Percentiles rank a stretch among this genome's conserved stretches.
phyloP scores from a whole-genome alignment of 2,797 vertebrate genomes.

The Bradypus variegatus region DNA sequence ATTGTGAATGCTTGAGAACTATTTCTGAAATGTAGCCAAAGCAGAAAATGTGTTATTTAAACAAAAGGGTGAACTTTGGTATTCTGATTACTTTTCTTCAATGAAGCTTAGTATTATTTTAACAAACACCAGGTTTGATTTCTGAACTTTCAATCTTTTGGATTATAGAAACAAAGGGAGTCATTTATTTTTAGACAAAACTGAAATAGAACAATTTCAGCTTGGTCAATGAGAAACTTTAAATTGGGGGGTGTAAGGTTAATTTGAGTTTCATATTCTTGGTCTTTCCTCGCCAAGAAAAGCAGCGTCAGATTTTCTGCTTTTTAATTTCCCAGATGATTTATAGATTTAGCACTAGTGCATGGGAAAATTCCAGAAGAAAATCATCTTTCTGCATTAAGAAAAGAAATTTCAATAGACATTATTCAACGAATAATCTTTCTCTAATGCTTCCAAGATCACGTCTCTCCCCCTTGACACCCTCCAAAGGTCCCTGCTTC shows the following conservation, averaged over 20 bases:
- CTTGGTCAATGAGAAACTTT: background rate
- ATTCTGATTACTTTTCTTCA: background rate
- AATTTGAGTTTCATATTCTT: background rate
- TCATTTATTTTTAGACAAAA: background rate
- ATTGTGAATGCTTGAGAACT: background rate
- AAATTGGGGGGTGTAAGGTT: background rate
- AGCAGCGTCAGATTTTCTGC: conserved; percentile 13
- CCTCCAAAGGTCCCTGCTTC: background rate
- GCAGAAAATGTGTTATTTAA: background rate
- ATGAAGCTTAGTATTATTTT: background rate
- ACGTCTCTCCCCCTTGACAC: background rate
- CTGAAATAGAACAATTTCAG: background rate
- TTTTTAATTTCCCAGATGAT: conserved; percentile 27
- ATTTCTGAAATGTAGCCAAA: background rate
- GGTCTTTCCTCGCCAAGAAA: conserved; percentile 6
- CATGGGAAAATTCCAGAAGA: background rate
- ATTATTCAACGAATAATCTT: background rate
- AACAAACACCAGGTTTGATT: background rate
- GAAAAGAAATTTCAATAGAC: background rate
- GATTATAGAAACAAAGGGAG: background rate
- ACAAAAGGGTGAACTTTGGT: background rate
- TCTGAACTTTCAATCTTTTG: conserved; percentile 9
- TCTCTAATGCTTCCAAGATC: background rate
- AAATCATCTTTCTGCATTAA: background rate
- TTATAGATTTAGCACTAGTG: background rate